Base-by-base conservation (phyloP, 2,888 invertebrate species). In the Phalera bucephala region DNA sequence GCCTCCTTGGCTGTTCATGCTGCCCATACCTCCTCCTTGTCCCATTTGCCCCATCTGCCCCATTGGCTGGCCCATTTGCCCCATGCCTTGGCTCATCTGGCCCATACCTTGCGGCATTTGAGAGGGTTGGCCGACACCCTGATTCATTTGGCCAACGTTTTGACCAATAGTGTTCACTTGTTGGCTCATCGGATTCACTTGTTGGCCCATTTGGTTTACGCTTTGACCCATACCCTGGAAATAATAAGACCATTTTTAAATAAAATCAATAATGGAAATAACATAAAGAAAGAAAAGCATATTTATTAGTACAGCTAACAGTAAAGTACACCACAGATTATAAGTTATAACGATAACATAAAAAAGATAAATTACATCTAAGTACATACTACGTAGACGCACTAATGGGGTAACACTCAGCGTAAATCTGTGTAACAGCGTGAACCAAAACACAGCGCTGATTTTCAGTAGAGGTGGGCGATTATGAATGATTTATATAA, bases 31-130 rank as follows among this genome's bases (percentile, higher is more conserved):
- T 0, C 76, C 81, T 0, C 79, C 82, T 53, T 91, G 91, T 0
- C 85, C 80, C 83, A 91, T 84, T 54, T 88, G 82, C n/a, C 80
- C 78, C 90, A 92, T 84, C 59, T 93, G 92, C 33, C 91, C 86
- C 75, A 88, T 89, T 1, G 83, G 76, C 44, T 90, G 91, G 1
- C 84, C 75, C 88, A 90, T 89, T 31, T 89, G 90, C 0, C 80
- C 78, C 79, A 90, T 87, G 3, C 83, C 67, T 36, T 89, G 90
- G 22, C 71, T 65, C 88, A 88, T 87, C 47, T 88, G 87, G 0
- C 83, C 72, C 81, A 87, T 85, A 9, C 80, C 70, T 45, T 87
- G 88, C 0, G 79, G 74, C 78, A 90, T 86, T 42, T 90, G 90
- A 0, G 72, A 67, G 0, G 80, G 71, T 46, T 90, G 90, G 0